Conservation (phyloP, 2,888 invertebrate genomes). For the Sussaba pulchella region DNA sequence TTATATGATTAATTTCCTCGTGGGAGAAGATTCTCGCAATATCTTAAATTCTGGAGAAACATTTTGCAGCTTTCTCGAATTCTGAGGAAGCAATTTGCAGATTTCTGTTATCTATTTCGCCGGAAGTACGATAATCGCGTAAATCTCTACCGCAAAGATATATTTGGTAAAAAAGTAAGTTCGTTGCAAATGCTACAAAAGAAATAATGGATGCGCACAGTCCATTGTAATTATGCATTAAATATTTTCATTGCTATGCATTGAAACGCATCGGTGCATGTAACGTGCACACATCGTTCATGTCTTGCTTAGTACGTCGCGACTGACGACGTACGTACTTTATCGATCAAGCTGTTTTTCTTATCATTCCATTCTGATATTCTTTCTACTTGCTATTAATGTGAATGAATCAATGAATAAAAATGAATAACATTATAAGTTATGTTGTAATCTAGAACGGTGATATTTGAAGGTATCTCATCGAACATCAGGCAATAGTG, state of each 20-base stretch:
- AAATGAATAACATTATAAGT: no score
- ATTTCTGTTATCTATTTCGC: no score
- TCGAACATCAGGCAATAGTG: no score
- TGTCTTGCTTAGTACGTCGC: neutral
- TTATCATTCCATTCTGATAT: neutral
- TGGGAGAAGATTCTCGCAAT: no score
- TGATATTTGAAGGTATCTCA: no score
- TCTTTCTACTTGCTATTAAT: neutral
- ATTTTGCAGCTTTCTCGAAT: no score
- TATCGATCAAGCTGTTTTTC: neutral
- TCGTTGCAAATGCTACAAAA: slow-evolving; percentile 7
- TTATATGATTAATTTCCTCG: no score
- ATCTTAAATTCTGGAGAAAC: no score
- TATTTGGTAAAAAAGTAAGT: slow-evolving; percentile 18
- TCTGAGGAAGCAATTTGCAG: no score
- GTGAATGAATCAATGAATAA: neutral
- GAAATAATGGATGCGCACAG: slow-evolving; percentile 7
- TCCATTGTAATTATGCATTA: slow-evolving; percentile 52
- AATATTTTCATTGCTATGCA: slow-evolving; percentile 63
- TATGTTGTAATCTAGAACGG: no score
- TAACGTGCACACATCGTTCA: slow-evolving; percentile 30
- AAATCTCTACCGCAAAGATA: neutral
- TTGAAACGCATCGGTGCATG: slow-evolving; percentile 60
- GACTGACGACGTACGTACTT: neutral
- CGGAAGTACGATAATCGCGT: neutral